Evolutionary conservation across 2,888 invertebrate genomes (phyloP), one percentile per base, ranked within the genome.

Genomic region (Scaptomyza reducta): DNA sequence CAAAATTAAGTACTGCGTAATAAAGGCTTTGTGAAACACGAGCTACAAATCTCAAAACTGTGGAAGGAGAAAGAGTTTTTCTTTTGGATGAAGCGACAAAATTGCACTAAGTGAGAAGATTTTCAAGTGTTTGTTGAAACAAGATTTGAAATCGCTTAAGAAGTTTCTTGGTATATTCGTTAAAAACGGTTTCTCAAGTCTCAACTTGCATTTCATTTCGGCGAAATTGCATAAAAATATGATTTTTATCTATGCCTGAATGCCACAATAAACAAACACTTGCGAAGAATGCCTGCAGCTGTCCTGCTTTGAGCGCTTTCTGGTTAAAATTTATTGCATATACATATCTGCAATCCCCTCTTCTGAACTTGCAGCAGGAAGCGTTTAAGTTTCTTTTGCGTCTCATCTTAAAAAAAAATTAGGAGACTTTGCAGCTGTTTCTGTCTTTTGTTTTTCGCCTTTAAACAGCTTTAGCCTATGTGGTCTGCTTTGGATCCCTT

Each of bases 1-100:
- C 41, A 56, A 33, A 55, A 10, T 55, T 25, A 29, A 62, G 29
- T 56, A 72, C 62, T 25, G 51, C 18, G 31, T 44, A 14, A 40
- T 41, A 58, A 66, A 46, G 14, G 14, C 13, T 45, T 42, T 35
- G 18, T 33, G 27, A 46, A 31, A 31, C 4, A 41, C 18, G 11
- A 41, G 18, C 4, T 11, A 42, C 14, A 38, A 38, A 40, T 13
- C 7, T 38, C 22, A 35, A 14, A 14, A 9, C 11, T 25, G 16
- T 6, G 33, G 11, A 35, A 11, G 22, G 6, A 14, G 14, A 46
- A 11, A 50, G 38, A 14, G 7, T 6, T n/a, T 46, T 44, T 27
- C n/a, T n/a, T n/a, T n/a, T n/a, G n/a, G n/a, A n/a, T 9, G 0
- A 27, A 27, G 27, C 22, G 22, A 4, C 22, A 2, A 22, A 22